phyloP scores from a whole-genome alignment of 2,797 vertebrate genomes.

The Protonibea diacanthus region DNA sequence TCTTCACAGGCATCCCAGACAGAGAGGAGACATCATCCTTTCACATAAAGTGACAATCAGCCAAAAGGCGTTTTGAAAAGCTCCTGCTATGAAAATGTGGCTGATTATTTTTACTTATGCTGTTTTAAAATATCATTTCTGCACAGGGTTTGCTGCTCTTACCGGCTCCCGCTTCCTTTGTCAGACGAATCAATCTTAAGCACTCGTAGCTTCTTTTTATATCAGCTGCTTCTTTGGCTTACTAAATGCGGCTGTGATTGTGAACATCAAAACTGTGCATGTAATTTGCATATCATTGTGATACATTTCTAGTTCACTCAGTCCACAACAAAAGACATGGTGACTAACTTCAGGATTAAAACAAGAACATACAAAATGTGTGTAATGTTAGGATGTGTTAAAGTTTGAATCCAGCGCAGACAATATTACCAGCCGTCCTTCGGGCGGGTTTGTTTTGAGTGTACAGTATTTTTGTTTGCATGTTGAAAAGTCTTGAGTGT shows the following conservation, averaged over 20 bases:
- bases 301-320: conserved; percentile 24
- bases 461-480: no score
- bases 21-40: conserved; percentile 27
- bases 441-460: no score
- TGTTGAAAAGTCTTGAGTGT: no score
- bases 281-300: conserved; percentile 43
- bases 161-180: not conserved
- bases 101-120: conserved; percentile 1
- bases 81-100: not conserved
- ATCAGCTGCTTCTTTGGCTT: conserved; percentile 19
- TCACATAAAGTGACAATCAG: conserved; percentile 38
- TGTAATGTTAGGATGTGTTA: not conserved
- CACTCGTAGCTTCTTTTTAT: conserved; percentile 21
- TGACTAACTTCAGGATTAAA: not conserved
- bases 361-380: not conserved
- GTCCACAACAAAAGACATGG: conserved; percentile 16
- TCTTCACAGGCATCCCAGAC: conserved; percentile 46
- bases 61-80: conserved; percentile 32
- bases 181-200: conserved; percentile 26
- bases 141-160: conserved; percentile 12
- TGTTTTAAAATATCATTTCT: conserved; percentile 12
- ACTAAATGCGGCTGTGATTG: conserved; percentile 7
- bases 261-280: conserved; percentile 31
- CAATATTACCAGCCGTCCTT: no score
- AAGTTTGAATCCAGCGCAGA: conserved; percentile 1